Conservation (phyloP, 2,888 invertebrate species). For the Papilio gigon region DNA sequence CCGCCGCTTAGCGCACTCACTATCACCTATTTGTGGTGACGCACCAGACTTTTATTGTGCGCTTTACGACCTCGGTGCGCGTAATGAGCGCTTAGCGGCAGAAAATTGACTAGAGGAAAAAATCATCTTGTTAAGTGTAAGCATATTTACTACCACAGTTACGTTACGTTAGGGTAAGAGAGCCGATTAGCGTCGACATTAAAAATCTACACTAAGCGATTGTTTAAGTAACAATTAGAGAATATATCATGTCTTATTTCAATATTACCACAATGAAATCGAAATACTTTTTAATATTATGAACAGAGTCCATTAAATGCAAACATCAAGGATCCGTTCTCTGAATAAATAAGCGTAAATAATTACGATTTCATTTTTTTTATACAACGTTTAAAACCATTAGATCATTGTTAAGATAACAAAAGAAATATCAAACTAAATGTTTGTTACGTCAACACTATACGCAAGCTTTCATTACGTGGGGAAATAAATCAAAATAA, state of each 20-base stretch:
- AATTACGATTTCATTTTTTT: too few species aligned
- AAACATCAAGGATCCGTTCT: too few species aligned
- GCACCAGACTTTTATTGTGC: slow-evolving; percentile 64
- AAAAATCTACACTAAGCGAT: too few species aligned
- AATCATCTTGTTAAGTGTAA: neutral
- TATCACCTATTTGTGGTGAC: slow-evolving; percentile 73
- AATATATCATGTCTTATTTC: too few species aligned
- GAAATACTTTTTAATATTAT: too few species aligned
- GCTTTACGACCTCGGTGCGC: slow-evolving; percentile 56
- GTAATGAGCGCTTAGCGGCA: neutral
- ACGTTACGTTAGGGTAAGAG: too few species aligned
- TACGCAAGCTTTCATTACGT: slow-evolving; percentile 80
- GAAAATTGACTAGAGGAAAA: slow-evolving; percentile 7
- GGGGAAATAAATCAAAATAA: slow-evolving; percentile 81
- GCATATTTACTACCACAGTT: neutral
- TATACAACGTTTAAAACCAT: too few species aligned
- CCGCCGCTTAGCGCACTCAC: slow-evolving; percentile 63
- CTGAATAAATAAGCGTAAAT: too few species aligned
- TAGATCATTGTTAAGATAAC: slow-evolving; percentile 55
- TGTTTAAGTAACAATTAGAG: too few species aligned
- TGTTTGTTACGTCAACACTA: slow-evolving; percentile 71
- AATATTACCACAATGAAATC: too few species aligned
- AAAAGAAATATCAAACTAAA: slow-evolving; percentile 50
- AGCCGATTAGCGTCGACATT: too few species aligned
- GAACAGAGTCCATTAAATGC: too few species aligned